Evolutionary conservation across 2,888 invertebrate genomes (phyloP).

Genomic region (Sarcophaga caerulescens): DNA sequence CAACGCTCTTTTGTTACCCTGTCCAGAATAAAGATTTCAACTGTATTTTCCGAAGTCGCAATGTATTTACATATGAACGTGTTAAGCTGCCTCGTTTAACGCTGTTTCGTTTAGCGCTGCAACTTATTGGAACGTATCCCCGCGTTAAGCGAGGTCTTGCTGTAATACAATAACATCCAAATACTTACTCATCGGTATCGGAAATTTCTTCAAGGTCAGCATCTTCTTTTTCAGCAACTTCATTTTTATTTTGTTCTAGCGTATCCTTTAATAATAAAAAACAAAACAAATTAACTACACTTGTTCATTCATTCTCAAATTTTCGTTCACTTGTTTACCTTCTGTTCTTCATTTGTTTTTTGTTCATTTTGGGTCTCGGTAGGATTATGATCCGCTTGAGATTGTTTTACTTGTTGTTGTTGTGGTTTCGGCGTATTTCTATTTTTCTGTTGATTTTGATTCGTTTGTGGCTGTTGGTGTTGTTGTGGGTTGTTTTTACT

Average conservation of each 20-base stretch:
- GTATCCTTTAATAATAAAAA: conserved; percentile 54
- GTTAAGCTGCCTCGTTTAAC: too few species aligned
- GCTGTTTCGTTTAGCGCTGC: too few species aligned
- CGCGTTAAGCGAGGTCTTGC: too few species aligned
- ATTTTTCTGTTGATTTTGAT: conserved; percentile 32
- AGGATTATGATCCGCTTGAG: not conserved
- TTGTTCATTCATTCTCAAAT: conserved; percentile 11
- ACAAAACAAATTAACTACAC: conserved; percentile 46
- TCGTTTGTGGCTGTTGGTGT: conserved; percentile 29
- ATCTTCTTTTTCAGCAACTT: conserved; percentile 59
- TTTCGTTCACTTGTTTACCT: conserved; percentile 62
- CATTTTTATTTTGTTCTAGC: conserved; percentile 49
- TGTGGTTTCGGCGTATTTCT: conserved; percentile 37
- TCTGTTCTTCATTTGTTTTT: not conserved
- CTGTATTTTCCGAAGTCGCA: too few species aligned
- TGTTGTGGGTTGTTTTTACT: conserved; percentile 43
- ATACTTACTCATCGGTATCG: conserved; percentile 78
- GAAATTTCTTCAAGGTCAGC: conserved; percentile 78
- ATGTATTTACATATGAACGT: too few species aligned
- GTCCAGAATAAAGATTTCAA: too few species aligned
- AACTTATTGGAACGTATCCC: too few species aligned
- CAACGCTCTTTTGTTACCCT: too few species aligned
- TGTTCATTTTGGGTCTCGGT: conserved; percentile 8
- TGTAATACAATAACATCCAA: conserved; percentile 7
- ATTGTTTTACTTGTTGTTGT: conserved; percentile 63